phyloP scores from a whole-genome alignment of 2,888 invertebrate species.

The Drosophila paramelanica region DNA sequence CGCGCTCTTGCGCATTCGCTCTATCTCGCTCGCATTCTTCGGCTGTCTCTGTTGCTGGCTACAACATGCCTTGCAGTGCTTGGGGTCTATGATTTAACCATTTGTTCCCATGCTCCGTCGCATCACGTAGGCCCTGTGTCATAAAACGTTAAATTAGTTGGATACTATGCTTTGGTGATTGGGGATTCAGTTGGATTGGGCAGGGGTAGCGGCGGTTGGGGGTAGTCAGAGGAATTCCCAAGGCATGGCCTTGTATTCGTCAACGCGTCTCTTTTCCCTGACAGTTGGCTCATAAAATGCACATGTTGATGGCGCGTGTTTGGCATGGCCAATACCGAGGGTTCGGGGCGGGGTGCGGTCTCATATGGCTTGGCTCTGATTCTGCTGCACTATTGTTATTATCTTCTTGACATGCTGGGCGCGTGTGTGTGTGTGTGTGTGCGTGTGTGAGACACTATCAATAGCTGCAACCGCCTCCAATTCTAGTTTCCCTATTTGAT shows the following conservation, averaged over 20 bases:
- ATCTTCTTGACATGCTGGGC: constrained; percentile 43
- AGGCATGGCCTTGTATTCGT: constrained; percentile 55
- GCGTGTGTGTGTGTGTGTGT: constrained; percentile 17
- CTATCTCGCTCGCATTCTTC: background rate
- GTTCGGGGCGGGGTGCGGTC: background rate
- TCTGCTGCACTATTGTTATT: constrained; percentile 44
- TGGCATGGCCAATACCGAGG: constrained; percentile 58
- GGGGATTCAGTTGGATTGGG: constrained; percentile 4
- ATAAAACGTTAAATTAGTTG: constrained; percentile 80
- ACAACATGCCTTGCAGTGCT: constrained; percentile 12
- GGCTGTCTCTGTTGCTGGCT: background rate
- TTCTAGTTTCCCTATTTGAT: constrained; percentile 69
- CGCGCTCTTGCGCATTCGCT: background rate
- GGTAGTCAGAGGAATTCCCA: constrained; percentile 53
- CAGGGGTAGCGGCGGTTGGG: background rate
- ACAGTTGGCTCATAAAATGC: constrained; percentile 75
- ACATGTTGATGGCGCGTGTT: constrained; percentile 78
- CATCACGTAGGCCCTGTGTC: constrained; percentile 72
- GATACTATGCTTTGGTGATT: constrained; percentile 51
- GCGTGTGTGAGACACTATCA: constrained; percentile 20
- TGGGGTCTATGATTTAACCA: constrained; percentile 72
- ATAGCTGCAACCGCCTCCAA: constrained; percentile 47
- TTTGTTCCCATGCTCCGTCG: constrained; percentile 68
- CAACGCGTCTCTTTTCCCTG: constrained; percentile 43
- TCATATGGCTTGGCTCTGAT: constrained; percentile 27